These are phyloP conservation scores for Melipona beecheii DNA, from an alignment of 2,888 invertebrate species.

Conservation along the genomic window DNA sequence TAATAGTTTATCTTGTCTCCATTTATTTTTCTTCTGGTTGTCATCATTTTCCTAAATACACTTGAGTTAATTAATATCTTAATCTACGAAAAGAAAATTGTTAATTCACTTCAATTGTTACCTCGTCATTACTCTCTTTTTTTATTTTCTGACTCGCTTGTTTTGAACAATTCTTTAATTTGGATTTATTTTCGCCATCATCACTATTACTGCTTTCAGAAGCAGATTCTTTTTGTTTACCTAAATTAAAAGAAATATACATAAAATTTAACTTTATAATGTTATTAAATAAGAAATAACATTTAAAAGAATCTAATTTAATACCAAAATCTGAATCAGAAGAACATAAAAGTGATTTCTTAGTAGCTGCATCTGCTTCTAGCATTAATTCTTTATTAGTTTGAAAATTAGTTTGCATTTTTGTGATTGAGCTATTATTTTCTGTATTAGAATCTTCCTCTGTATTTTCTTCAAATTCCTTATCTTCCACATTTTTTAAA, in stretches of 20 bases:
- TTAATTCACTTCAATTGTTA: constrained; percentile 8
- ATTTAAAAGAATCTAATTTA: neutral
- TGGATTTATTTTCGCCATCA: constrained; percentile 18
- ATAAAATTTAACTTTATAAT: neutral
- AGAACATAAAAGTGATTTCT: constrained; percentile 53
- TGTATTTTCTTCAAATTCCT: constrained; percentile 33
- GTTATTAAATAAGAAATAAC: neutral
- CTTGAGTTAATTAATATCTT: constrained; percentile 7
- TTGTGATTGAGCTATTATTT: neutral
- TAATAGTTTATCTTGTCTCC: constrained; percentile 77
- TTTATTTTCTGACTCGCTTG: constrained; percentile 13
- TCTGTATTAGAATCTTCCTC: constrained; percentile 27
- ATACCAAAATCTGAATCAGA: constrained; percentile 62
- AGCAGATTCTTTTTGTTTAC: constrained; percentile 6
- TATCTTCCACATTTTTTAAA: constrained; percentile 70
- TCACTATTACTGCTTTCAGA: constrained; percentile 24
- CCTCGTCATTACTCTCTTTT: constrained; percentile 39
- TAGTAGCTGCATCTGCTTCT: constrained; percentile 59
- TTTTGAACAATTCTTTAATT: neutral
- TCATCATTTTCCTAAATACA: constrained; percentile 43
- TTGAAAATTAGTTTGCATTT: neutral
- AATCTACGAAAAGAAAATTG: constrained; percentile 1
- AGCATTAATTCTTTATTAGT: constrained; percentile 52
- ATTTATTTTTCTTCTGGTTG: constrained; percentile 62
- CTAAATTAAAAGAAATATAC: neutral